Percentiles rank a stretch among this genome's conserved stretches.
These are phyloP conservation scores for Pterophyllum scalare DNA, from an alignment of 2,113 vertebrate genomes.

Conservation along the genomic window DNA sequence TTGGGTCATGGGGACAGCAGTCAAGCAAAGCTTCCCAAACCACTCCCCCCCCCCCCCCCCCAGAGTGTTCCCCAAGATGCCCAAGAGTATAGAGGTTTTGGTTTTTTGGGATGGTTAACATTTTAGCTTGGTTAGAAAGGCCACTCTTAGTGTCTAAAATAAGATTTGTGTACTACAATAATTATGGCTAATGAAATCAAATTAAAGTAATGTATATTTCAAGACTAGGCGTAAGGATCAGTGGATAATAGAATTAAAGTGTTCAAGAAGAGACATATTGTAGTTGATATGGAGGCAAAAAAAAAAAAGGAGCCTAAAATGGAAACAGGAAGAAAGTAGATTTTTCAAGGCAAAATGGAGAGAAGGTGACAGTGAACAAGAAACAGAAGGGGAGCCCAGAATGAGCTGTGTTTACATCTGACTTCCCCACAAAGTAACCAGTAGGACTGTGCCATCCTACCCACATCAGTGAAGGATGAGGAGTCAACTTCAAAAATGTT, in stretches of 20 bases:
- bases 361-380: conserved; percentile 42
- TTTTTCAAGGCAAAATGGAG: conserved; percentile 25
- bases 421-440: conserved; percentile 51
- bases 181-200: too few relatives aligned
- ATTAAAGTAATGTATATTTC: not conserved
- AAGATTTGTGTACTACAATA: not conserved
- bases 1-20: not conserved
- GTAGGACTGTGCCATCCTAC: conserved; percentile 14
- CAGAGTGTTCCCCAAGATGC: not conserved
- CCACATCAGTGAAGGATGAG: conserved; percentile 2
- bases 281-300: not conserved
- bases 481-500: not conserved
- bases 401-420: conserved; percentile 43
- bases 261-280: not conserved
- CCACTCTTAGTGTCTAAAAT: not conserved
- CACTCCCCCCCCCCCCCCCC: not conserved
- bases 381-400: conserved; percentile 19
- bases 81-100: not conserved
- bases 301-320: not conserved
- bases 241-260: not conserved
- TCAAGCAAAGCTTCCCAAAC: not conserved
- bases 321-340: conserved; percentile 1
- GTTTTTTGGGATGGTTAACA: not conserved
- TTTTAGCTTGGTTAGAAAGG: not conserved
- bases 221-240: not conserved